Conservation (phyloP, 2,888 invertebrate species). For the Pammene fasciana region DNA sequence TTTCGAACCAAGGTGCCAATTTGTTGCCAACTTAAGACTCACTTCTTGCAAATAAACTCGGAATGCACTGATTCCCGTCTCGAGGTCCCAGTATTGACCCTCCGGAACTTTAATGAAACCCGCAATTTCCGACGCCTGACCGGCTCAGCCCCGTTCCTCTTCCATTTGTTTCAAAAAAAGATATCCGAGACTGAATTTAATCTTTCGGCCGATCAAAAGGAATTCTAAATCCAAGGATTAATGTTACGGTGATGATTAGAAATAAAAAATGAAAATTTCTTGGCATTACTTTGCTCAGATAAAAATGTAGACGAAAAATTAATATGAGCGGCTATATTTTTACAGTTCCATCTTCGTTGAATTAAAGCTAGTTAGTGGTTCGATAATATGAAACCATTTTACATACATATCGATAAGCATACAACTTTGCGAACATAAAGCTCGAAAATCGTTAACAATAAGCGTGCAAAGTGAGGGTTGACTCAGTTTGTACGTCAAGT, state of each 20-base stretch:
- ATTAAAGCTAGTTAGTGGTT: too few species aligned
- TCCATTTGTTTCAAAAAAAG: conserved; percentile 60
- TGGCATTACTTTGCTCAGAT: not conserved
- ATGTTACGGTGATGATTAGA: conserved; percentile 40
- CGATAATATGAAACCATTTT: too few species aligned
- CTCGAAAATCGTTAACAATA: too few species aligned
- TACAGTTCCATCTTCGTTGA: too few species aligned
- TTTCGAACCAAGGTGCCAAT: conserved; percentile 2
- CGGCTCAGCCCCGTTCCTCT: conserved; percentile 62
- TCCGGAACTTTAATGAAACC: conserved; percentile 71
- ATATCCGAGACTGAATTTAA: conserved; percentile 36
- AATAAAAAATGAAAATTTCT: conserved; percentile 24
- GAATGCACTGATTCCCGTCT: conserved; percentile 57
- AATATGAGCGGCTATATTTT: not conserved
- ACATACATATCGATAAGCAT: too few species aligned
- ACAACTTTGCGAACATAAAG: too few species aligned
- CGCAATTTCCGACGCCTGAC: conserved; percentile 75
- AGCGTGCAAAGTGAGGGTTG: too few species aligned
- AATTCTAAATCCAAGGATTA: conserved; percentile 44
- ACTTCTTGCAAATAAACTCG: conserved; percentile 26
- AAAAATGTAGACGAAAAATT: not conserved
- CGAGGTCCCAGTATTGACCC: conserved; percentile 61
- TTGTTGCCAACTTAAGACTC: not conserved
- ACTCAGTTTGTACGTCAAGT: too few species aligned
- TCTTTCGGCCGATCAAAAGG: conserved; percentile 36